A percentile compares a stretch with the other conserved stretches of the same genome.
Conservation (phyloP, 2,888 invertebrate species). For the Drosophila eohydei region DNA sequence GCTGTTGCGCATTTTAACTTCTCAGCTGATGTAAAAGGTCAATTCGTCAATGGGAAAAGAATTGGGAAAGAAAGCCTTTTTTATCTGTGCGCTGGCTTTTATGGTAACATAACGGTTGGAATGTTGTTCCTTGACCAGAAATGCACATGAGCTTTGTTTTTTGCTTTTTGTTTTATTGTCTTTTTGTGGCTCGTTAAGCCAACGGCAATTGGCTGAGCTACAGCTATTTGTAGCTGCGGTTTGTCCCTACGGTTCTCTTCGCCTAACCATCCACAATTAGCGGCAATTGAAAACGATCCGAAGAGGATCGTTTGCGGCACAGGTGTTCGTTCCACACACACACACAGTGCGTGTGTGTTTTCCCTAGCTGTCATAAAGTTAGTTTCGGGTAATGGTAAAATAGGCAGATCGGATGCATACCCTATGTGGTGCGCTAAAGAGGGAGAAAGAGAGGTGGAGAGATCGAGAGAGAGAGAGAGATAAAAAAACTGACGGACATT, state of each 20-base stretch:
- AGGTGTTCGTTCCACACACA: slow-evolving; percentile 40
- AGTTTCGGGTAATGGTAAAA: not conserved
- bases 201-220: slow-evolving; percentile 23
- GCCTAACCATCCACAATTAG: slow-evolving; percentile 45
- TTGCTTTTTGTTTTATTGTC: slow-evolving; percentile 1
- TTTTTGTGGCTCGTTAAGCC: slow-evolving; percentile 39
- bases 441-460: not conserved
- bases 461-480: not conserved
- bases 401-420: not conserved
- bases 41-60: slow-evolving; percentile 69
- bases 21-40: slow-evolving; percentile 59
- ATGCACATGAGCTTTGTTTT: slow-evolving; percentile 44
- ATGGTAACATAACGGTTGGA: slow-evolving; percentile 64
- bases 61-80: slow-evolving; percentile 27
- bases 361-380: not conserved
- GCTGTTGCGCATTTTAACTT: slow-evolving; percentile 29
- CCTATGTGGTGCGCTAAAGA: not conserved
- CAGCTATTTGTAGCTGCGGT: slow-evolving; percentile 47
- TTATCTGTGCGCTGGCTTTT: slow-evolving; percentile 39
- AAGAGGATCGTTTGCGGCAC: slow-evolving; percentile 37
- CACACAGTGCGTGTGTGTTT: not conserved
- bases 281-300: slow-evolving; percentile 52
- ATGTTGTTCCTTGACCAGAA: slow-evolving; percentile 47
- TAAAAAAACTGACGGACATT: too few species aligned
- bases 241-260: slow-evolving; percentile 49